These are phyloP conservation scores for Lingula anatina DNA, from an alignment of 2,888 invertebrate species.

Conservation along the genomic window DNA sequence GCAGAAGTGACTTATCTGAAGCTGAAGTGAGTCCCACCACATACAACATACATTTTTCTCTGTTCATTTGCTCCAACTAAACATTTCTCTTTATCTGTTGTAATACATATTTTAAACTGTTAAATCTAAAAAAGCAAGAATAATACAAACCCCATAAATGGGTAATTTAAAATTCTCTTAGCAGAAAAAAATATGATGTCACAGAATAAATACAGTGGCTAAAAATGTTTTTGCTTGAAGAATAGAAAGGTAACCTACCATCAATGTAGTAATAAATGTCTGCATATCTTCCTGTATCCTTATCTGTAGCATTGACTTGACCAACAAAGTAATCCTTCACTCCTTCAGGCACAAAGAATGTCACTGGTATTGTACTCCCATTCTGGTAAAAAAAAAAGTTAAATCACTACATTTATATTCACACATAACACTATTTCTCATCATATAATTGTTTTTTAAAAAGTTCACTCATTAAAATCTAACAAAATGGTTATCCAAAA, in stretches of 20 bases:
- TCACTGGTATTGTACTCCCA: constrained; percentile 12
- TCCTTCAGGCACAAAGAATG: constrained; percentile 13
- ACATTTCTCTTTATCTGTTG: not conserved
- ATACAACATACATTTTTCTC: not conserved
- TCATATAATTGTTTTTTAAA: too few relatives aligned
- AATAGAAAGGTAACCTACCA: constrained; percentile 24
- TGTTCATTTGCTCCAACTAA: not conserved
- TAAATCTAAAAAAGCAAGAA: not conserved
- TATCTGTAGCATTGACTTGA: constrained; percentile 18
- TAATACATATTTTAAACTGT: not conserved
- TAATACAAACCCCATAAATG: not conserved
- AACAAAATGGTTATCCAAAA: too few relatives aligned
- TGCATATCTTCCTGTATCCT: constrained; percentile 14
- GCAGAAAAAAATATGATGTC: constrained; percentile 1
- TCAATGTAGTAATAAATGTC: constrained; percentile 23
- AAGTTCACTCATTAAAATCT: not conserved
- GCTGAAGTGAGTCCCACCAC: not conserved
- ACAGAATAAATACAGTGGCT: too few relatives aligned
- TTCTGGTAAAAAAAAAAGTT: constrained; percentile 10
- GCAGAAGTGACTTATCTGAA: not conserved
- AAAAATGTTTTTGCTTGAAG: too few relatives aligned
- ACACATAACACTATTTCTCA: not conserved
- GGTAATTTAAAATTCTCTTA: too few relatives aligned
- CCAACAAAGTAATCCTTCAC: constrained; percentile 8
- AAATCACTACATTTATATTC: not conserved